Evolutionary conservation across 2,888 invertebrate species (phyloP).

Genomic region (Lasioglossum pauxillum): DNA sequence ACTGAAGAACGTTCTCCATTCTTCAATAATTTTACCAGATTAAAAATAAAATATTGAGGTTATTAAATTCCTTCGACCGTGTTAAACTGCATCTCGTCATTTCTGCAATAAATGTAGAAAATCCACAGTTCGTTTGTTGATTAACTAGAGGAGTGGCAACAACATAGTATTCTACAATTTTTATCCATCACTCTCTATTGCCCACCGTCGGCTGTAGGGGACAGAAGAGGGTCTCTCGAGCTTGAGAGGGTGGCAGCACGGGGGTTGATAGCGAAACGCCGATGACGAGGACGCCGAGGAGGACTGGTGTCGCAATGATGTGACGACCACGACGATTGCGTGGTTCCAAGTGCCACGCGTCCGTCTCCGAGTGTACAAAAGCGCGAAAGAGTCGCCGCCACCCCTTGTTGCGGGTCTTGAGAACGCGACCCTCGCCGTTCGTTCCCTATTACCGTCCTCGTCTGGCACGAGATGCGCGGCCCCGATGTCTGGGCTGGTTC

Average conservation of each 20-base stretch:
- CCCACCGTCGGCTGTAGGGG: constrained; percentile 9
- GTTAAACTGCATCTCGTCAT: rapidly evolving
- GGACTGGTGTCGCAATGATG: not conserved
- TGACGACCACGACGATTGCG: constrained; percentile 38
- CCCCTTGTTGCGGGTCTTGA: constrained; percentile 35
- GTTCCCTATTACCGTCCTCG: constrained; percentile 36
- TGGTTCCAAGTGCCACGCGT: constrained; percentile 33
- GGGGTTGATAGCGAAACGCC: constrained; percentile 38
- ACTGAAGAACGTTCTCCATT: not conserved
- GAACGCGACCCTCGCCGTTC: constrained; percentile 37
- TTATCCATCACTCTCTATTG: not conserved
- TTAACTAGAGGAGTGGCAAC: too few relatives aligned
- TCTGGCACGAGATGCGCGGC: constrained; percentile 73
- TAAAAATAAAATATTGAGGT: too few relatives aligned
- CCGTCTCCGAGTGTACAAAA: constrained; percentile 17
- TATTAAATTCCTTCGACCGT: too few relatives aligned
- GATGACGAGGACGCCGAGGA: constrained; percentile 21
- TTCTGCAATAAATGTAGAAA: too few relatives aligned
- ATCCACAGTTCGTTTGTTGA: too few relatives aligned
- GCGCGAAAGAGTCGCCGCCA: constrained; percentile 23
- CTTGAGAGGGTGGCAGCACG: constrained; percentile 5
- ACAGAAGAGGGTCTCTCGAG: constrained; percentile 26
- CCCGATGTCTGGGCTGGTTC: constrained; percentile 74
- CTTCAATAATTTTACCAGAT: not conserved
- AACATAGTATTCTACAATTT: not conserved